phyloP scores from a whole-genome alignment of 2,113 vertebrate species.

The Nothobranchius kuhntae region DNA sequence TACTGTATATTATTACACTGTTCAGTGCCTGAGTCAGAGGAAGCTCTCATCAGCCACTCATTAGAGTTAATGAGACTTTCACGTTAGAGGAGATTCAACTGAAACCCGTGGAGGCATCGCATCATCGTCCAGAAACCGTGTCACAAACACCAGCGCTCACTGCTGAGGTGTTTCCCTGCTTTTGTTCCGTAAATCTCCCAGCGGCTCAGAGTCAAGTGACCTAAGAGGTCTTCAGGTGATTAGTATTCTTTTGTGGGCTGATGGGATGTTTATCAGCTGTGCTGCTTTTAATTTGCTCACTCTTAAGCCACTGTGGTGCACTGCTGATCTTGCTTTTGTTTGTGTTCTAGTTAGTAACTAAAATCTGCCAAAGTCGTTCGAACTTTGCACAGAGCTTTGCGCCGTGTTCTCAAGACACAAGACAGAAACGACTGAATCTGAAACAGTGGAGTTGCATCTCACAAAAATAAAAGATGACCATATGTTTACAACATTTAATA shows the following conservation, averaged over 20 bases:
- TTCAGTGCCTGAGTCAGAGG: conserved; percentile 40
- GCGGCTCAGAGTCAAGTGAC: conserved; percentile 30
- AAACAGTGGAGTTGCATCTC: too few species aligned
- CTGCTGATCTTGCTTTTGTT: not conserved
- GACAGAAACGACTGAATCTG: too few species aligned
- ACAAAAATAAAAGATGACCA: too few species aligned
- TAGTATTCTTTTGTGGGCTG: conserved; percentile 8
- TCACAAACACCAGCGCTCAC: conserved; percentile 1
- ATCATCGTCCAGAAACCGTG: conserved; percentile 15
- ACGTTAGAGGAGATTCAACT: conserved; percentile 29
- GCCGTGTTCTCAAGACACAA: not conserved
- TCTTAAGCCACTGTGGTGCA: not conserved
- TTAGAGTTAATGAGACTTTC: conserved; percentile 61
- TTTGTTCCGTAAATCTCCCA: conserved; percentile 12
- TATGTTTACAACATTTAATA: too few species aligned
- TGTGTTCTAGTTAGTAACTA: not conserved
- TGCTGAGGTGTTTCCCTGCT: not conserved
- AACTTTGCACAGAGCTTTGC: not conserved
- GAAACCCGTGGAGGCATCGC: conserved; percentile 26
- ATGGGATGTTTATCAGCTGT: conserved; percentile 20
- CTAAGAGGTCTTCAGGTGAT: conserved; percentile 31
- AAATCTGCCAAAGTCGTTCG: not conserved
- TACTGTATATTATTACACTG: conserved; percentile 46
- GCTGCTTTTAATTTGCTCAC: conserved; percentile 3
- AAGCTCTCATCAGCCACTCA: conserved; percentile 59